These are phyloP conservation scores for Phalacrocorax aristotelis DNA, from an alignment of 2,113 vertebrate genomes.

Conservation along the genomic window DNA sequence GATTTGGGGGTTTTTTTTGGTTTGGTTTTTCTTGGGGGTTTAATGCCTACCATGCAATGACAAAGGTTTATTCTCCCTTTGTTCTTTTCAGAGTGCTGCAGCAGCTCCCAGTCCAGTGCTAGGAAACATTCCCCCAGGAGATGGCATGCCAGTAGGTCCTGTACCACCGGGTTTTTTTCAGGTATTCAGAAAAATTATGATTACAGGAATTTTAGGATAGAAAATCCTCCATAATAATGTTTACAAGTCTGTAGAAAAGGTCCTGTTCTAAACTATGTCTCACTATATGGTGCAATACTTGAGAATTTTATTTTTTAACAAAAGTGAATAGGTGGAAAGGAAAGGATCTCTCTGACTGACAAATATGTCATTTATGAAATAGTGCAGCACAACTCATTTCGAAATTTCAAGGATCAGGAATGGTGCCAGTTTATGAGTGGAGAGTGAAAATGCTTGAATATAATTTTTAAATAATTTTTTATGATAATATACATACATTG, in stretches of 20 bases:
- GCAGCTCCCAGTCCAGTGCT: conserved; percentile 95
- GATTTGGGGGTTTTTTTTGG: neutral
- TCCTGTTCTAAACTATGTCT: conserved; percentile 44
- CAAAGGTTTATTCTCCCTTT: conserved; percentile 79
- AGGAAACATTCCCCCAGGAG: conserved; percentile 95
- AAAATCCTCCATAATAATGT: conserved; percentile 46
- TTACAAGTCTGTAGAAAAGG: conserved; percentile 45
- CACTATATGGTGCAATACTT: conserved; percentile 17
- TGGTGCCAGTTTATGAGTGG: neutral
- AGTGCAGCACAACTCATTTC: neutral
- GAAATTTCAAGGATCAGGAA: neutral
- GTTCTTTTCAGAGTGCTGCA: conserved; percentile 92
- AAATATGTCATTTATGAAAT: neutral
- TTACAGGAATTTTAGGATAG: conserved; percentile 70
- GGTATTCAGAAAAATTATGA: conserved; percentile 82
- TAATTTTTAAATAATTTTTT: neutral
- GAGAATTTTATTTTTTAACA: neutral
- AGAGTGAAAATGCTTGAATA: neutral
- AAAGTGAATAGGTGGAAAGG: neutral
- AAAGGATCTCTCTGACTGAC: neutral
- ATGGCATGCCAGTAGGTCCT: conserved; percentile 96
- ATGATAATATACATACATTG: neutral
- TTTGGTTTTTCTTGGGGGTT: neutral
- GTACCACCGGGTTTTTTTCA: conserved; percentile 98
- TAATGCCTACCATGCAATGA: conserved; percentile 78